Percentiles rank a stretch among this genome's conserved stretches.
These are phyloP conservation scores for Cynopterus brachyotis DNA, from an alignment of 2,113 vertebrate species.

Conservation along the genomic window DNA sequence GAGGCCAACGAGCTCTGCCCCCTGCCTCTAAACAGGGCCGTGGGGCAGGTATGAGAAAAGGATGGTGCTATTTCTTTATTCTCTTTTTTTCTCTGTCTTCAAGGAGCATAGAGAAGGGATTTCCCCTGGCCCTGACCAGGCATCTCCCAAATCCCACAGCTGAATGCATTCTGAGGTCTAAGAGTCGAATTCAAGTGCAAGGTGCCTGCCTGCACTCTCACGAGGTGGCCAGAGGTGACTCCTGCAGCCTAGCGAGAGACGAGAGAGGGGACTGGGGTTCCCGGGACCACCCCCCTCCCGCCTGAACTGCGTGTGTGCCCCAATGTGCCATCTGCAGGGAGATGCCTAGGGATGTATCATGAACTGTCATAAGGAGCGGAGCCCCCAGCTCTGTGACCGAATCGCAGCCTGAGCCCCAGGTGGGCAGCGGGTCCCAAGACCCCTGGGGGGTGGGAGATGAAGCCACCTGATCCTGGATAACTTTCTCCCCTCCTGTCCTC, in stretches of 20 bases:
- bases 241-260: neutral
- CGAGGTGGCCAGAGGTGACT: neutral
- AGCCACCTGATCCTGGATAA: neutral
- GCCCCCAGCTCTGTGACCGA: neutral
- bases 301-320: accelerated
- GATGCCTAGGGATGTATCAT: neutral
- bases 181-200: neutral
- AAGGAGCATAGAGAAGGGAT: neutral
- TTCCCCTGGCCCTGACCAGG: neutral
- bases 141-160: neutral
- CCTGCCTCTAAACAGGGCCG: neutral
- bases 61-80: too few relatives aligned
- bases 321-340: neutral
- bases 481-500: neutral
- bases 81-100: neutral
- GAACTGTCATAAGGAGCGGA: neutral
- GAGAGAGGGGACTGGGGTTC: neutral
- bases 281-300: neutral
- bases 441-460: neutral
- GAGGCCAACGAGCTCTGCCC: neutral
- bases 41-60: neutral
- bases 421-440: neutral
- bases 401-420: neutral
- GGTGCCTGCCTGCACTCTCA: neutral
- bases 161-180: neutral